These are phyloP conservation scores for Dolichotis patagonum DNA, from an alignment of 2,113 vertebrate species.

Conservation along the genomic window DNA sequence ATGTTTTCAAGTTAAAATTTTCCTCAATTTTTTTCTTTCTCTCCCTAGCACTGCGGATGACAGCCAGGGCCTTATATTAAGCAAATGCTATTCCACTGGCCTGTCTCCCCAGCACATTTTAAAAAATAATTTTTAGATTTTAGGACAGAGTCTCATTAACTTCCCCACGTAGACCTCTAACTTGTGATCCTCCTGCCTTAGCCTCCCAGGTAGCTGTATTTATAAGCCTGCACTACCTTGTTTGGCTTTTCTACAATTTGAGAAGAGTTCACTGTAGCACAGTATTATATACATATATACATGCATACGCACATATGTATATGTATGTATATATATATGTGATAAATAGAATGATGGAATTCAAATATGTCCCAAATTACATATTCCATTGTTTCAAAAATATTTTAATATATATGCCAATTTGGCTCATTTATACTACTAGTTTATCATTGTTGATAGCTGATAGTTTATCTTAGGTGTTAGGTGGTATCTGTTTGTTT, in stretches of 20 bases:
- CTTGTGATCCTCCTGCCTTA: background rate
- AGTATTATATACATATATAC: background rate
- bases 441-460: background rate
- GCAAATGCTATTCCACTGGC: background rate
- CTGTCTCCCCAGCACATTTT: background rate
- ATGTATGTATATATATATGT: background rate
- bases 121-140: background rate
- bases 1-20: conserved; percentile 18
- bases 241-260: background rate
- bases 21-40: background rate
- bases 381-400: background rate
- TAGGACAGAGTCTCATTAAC: no score
- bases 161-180: background rate
- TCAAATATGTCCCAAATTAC: background rate
- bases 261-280: background rate
- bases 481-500: background rate
- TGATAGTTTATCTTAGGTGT: background rate
- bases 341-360: background rate
- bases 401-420: background rate
- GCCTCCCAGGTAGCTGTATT: background rate
- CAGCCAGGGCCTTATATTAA: background rate
- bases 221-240: background rate
- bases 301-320: background rate
- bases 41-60: no score
- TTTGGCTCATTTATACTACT: background rate